These are phyloP conservation scores for Sclerodermus sp. DNA, from an alignment of 2,888 invertebrate genomes.

Conservation along the genomic window DNA sequence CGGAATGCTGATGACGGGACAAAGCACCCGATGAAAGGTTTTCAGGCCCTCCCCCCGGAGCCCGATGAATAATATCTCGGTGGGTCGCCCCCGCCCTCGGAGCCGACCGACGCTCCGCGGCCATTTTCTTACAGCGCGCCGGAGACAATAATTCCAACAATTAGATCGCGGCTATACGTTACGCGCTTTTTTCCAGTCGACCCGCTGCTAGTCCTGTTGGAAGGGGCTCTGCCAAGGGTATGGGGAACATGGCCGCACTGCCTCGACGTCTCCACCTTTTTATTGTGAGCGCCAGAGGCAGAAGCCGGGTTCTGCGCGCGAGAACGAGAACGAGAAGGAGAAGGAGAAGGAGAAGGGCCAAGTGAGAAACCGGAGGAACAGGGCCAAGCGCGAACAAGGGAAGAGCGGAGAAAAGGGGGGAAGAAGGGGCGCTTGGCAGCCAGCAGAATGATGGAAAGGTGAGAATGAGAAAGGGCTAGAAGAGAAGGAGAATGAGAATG, in stretches of 20 bases:
- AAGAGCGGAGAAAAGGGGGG: neutral
- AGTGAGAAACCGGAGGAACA: neutral
- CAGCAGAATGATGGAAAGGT: neutral
- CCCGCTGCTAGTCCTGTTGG: conserved; percentile 7
- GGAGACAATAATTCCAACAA: conserved; percentile 45
- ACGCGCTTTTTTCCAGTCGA: conserved; percentile 16
- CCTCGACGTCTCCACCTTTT: conserved; percentile 55
- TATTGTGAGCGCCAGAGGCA: conserved; percentile 55
- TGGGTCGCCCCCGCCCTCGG: conserved; percentile 8
- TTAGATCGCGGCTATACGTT: conserved; percentile 45
- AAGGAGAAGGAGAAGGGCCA: conserved; percentile 4
- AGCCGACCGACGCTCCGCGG: conserved; percentile 11
- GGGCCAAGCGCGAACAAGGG: neutral
- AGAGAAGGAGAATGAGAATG: neutral
- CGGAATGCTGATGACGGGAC: neutral
- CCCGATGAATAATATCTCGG: conserved; percentile 2
- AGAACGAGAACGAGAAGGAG: neutral
- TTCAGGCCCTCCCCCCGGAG: conserved; percentile 6
- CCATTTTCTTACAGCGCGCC: conserved; percentile 31
- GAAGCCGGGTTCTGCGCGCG: conserved; percentile 34
- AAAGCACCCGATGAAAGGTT: neutral
- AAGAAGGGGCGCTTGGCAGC: too few species aligned
- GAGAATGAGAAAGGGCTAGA: neutral
- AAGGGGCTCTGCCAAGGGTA: conserved; percentile 31
- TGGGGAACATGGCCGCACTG: conserved; percentile 52